phyloP scores from a whole-genome alignment of 2,797 vertebrate genomes.

The Xenentodon cancila region DNA sequence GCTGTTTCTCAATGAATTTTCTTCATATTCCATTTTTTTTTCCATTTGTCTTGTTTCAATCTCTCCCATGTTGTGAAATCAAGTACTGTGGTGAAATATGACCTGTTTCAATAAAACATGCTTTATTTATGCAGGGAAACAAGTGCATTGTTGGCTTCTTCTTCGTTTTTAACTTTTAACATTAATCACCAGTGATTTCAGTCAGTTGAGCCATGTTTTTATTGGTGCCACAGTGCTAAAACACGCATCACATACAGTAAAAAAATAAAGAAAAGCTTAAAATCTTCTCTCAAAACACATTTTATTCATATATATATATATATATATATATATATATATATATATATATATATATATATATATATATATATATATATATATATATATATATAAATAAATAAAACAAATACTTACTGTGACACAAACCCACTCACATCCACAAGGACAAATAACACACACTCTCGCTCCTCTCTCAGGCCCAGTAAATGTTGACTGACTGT shows the following conservation, averaged over 20 bases:
- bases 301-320: constrained; percentile 12
- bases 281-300: constrained; percentile 59
- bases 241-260: background rate
- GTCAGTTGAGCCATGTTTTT: constrained; percentile 31
- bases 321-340: too few relatives aligned
- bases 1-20: constrained; percentile 56
- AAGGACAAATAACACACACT: constrained; percentile 3
- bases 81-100: constrained; percentile 48
- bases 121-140: constrained; percentile 64
- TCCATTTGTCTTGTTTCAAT: constrained; percentile 56
- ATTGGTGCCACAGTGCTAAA: constrained; percentile 44
- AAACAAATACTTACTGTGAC: constrained; percentile 28
- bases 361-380: too few relatives aligned
- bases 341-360: too few relatives aligned
- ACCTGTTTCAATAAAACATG: constrained; percentile 74
- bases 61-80: constrained; percentile 36
- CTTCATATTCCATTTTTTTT: constrained; percentile 74
- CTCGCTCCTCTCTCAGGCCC: too few relatives aligned
- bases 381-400: too few relatives aligned
- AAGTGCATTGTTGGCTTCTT: constrained; percentile 28
- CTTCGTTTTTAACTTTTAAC: constrained; percentile 2
- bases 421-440: constrained; percentile 34
- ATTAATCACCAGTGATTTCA: constrained; percentile 49
- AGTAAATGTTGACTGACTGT: too few relatives aligned
- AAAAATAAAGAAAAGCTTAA: constrained; percentile 47